Conservation (phyloP, 2,797 vertebrate genomes). For the Trachurus trachurus region DNA sequence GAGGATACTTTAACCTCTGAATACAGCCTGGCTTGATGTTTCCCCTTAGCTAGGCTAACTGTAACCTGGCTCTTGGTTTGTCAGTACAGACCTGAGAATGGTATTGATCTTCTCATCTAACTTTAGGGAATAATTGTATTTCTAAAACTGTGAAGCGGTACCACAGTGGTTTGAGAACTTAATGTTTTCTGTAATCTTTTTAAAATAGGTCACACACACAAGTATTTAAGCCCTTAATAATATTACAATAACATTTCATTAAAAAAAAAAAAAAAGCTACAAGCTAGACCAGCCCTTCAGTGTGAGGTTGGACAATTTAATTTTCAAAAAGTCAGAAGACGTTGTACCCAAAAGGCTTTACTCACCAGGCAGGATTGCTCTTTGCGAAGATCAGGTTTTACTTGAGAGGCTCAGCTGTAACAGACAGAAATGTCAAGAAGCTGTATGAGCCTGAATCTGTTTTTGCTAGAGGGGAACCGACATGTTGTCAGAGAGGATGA, state of each 20-base stretch:
- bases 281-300: background rate
- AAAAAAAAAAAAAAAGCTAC: background rate
- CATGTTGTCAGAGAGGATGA: constrained; percentile 24
- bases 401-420: constrained; percentile 28
- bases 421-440: constrained; percentile 28
- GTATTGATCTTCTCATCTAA: background rate
- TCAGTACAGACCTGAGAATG: background rate
- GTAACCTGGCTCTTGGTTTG: background rate
- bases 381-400: constrained; percentile 20
- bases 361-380: constrained; percentile 10
- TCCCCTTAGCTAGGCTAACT: background rate
- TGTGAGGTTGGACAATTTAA: background rate
- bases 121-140: background rate
- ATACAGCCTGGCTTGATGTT: background rate
- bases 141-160: background rate
- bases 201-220: background rate
- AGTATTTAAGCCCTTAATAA: background rate
- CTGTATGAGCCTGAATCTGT: background rate
- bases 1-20: no score
- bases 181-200: background rate
- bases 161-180: no score
- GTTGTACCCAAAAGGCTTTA: constrained; percentile 9
- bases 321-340: background rate
- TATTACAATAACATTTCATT: background rate
- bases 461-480: constrained; percentile 19